Conservation (phyloP, 2,888 invertebrate genomes). For the Endomychus coccineus region DNA sequence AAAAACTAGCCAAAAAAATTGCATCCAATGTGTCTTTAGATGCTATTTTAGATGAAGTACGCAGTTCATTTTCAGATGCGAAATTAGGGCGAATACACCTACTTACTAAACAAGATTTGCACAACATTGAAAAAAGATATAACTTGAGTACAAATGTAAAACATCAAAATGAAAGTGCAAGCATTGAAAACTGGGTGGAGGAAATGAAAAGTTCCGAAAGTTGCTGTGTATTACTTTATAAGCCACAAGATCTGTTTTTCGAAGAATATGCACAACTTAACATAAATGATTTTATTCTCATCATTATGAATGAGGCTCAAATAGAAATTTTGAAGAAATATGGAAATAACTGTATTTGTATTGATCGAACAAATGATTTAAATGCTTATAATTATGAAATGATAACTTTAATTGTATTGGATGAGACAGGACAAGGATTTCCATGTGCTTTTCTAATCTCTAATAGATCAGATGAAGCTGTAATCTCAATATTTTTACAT, state of each 20-base stretch:
- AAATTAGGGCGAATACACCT: slow-evolving; percentile 6
- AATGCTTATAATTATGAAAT: slow-evolving; percentile 15
- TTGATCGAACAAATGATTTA: slow-evolving; percentile 6
- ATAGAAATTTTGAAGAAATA: slow-evolving; percentile 3
- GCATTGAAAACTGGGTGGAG: not conserved
- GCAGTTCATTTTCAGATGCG: slow-evolving; percentile 1
- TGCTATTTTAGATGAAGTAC: slow-evolving; percentile 7
- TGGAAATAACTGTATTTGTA: slow-evolving; percentile 3
- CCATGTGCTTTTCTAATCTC: slow-evolving; percentile 23
- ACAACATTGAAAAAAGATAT: slow-evolving; percentile 10
- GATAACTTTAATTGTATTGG: slow-evolving; percentile 17
- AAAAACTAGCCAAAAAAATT: slow-evolving; percentile 5
- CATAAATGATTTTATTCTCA: slow-evolving; percentile 6
- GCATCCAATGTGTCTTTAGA: slow-evolving; percentile 7
- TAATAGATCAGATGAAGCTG: slow-evolving; percentile 20
- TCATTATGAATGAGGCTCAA: slow-evolving; percentile 7
- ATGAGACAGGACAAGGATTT: slow-evolving; percentile 22
- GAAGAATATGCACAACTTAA: slow-evolving; percentile 1
- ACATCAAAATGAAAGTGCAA: not conserved
- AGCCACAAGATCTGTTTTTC: slow-evolving; percentile 5
- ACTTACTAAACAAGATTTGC: slow-evolving; percentile 8
- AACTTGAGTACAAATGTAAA: not conserved
- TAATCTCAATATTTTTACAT: slow-evolving; percentile 21
- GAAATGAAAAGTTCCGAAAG: not conserved
- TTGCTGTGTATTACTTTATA: no score